Percentiles rank a stretch among this genome's conserved stretches.
These are phyloP conservation scores for Eulemur rubriventer DNA, from an alignment of 2,797 vertebrate genomes.

Conservation along the genomic window DNA sequence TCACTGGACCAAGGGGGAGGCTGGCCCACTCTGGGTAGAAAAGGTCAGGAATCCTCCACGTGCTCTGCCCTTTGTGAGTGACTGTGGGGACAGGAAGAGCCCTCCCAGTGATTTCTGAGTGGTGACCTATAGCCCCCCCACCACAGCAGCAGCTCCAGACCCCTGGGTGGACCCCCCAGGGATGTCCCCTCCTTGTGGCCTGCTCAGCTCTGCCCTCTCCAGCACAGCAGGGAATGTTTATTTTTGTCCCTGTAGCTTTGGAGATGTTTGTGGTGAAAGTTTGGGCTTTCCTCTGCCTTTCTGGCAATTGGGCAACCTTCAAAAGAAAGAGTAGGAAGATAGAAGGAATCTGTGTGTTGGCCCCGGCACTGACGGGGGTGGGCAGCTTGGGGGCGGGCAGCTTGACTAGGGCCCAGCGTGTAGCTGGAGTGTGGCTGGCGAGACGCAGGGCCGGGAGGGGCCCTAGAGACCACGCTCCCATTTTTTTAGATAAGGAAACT, in stretches of 20 bases:
- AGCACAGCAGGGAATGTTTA: not conserved
- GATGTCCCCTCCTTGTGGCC: not conserved
- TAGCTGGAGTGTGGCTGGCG: not conserved
- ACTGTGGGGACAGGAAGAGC: not conserved
- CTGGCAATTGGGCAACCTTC: not conserved
- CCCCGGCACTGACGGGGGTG: not conserved
- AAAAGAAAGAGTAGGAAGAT: not conserved
- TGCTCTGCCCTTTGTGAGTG: not conserved
- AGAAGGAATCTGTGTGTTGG: not conserved
- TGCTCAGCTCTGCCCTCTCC: not conserved
- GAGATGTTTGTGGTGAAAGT: not conserved
- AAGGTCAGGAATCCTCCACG: not conserved
- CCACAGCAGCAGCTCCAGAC: not conserved
- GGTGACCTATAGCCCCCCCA: not conserved
- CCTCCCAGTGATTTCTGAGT: not conserved
- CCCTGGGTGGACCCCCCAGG: not conserved
- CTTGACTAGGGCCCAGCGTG: not conserved
- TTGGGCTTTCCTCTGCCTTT: not conserved
- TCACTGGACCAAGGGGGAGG: not conserved
- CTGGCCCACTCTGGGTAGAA: not conserved
- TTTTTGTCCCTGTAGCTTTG: not conserved
- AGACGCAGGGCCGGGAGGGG: not conserved
- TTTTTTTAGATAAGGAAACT: not conserved
- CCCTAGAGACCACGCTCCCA: not conserved
- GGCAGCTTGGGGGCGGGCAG: fast-evolving